Evolutionary conservation across 2,888 invertebrate species (phyloP), one percentile per base, ranked within the genome.

Genomic region (Drosophila pseudotakahashii): DNA sequence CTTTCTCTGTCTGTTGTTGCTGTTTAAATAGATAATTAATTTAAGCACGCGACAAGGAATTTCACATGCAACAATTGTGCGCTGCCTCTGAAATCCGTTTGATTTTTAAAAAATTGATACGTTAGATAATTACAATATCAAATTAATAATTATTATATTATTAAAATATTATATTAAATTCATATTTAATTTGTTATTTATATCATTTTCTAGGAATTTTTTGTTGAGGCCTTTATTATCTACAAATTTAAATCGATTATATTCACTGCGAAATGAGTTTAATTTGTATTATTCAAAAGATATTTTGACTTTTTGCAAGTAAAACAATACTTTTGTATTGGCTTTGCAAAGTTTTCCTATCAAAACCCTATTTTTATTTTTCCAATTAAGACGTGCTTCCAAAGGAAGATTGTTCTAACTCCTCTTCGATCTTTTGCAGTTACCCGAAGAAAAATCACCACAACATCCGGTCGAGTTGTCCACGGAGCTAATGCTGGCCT

Each of bases 381-480:
- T 30, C 5, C 9, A 30, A 47, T 10, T 6, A 9, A 19, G 11
- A 7, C 48, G 45, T 34, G 41, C 10, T 10, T 9, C 7, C 39
- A 16, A 39, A 7, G 11, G 26, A n/a, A 13, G n/a, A 62, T 50
- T 51, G 68, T 62, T 58, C 48, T 60, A 39, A 42, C 36, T 36
- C 41, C 47, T 62, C 67, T 77, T 75, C 69, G 76, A 77, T 75
- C 70, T 23, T 74, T 85, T 88, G 77, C 89, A 92, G 92, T 85
- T 91, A 85, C 92, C 92, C 76, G 92, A 92, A 89, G 92, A 92
- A 88, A 92, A 92, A 88, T 91, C 92, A 85, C 90, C 92, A 78
- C 91, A 91, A 88, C 90, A 92, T 90, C 92, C 92, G 83, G 92
- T 92, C 72, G 92, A 92, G 89, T 81, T 92, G 77, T 92, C 92